Conservation (phyloP, 2,888 invertebrate species). For the Calliopum simillimum region DNA sequence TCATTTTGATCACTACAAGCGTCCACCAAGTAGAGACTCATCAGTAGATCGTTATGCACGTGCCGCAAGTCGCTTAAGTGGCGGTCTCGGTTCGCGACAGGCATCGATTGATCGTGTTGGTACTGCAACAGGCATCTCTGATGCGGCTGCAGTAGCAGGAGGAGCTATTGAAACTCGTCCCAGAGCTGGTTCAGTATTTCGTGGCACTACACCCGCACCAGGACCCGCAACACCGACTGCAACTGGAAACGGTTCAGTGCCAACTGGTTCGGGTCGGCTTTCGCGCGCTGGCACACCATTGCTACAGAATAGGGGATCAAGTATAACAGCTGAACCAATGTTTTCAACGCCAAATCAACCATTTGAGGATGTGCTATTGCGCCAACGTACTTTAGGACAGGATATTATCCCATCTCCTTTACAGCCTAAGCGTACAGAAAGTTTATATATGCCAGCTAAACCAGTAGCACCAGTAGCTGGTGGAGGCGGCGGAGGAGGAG, state of each 20-base stretch:
- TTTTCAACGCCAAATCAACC: conserved; percentile 70
- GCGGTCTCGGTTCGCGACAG: conserved; percentile 75
- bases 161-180: conserved; percentile 56
- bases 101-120: conserved; percentile 80
- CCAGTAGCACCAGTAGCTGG: conserved; percentile 70
- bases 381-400: conserved; percentile 85
- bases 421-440: conserved; percentile 92
- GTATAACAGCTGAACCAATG: conserved; percentile 67
- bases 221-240: conserved; percentile 56
- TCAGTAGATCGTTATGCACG: conserved; percentile 86
- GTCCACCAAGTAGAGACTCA: conserved; percentile 88
- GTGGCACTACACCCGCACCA: conserved; percentile 67
- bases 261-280: conserved; percentile 55
- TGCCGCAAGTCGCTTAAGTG: conserved; percentile 74
- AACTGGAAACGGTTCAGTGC: conserved; percentile 74
- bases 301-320: conserved; percentile 55
- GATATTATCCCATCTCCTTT: conserved; percentile 89
- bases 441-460: conserved; percentile 79
- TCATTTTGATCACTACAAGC: conserved; percentile 94
- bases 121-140: conserved; percentile 40
- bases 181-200: conserved; percentile 71
- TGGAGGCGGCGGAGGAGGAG: conserved; percentile 67
- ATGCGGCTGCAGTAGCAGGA: conserved; percentile 32
- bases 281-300: conserved; percentile 71
- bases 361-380: conserved; percentile 85